Evolutionary conservation across 2,113 vertebrate genomes (phyloP).

Genomic region (Sinocyclocheilus maitianheensis): DNA sequence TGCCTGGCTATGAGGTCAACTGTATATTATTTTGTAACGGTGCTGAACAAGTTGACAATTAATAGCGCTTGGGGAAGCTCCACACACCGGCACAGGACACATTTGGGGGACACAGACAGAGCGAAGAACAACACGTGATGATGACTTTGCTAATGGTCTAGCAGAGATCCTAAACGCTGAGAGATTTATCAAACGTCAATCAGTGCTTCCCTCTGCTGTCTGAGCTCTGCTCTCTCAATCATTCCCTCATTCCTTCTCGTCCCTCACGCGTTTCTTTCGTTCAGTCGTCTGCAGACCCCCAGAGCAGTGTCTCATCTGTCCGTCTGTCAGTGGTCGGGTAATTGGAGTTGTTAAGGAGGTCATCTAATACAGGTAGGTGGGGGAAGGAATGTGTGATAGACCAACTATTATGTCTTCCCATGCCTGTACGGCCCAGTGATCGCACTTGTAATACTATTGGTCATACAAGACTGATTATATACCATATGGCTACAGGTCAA

Average conservation of each 20-base stretch:
- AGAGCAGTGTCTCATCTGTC: constrained; percentile 74
- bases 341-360: constrained; percentile 81
- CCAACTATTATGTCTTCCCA: constrained; percentile 73
- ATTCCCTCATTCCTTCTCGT: constrained; percentile 56
- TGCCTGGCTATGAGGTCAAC: constrained; percentile 12
- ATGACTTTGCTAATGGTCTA: constrained; percentile 51
- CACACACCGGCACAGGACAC: background rate
- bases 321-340: constrained; percentile 84
- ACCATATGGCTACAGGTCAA: constrained; percentile 23
- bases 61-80: constrained; percentile 18
- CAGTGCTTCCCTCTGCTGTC: constrained; percentile 67
- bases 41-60: constrained; percentile 15
- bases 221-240: constrained; percentile 72
- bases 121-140: constrained; percentile 38
- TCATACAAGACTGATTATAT: constrained; percentile 42
- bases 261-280: constrained; percentile 61
- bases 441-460: constrained; percentile 53
- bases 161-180: constrained; percentile 46
- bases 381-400: constrained; percentile 69
- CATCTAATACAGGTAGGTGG: constrained; percentile 74
- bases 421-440: constrained; percentile 68
- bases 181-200: constrained; percentile 53
- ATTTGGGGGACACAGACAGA: constrained; percentile 18
- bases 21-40: constrained; percentile 21
- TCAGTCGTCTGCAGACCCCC: constrained; percentile 64